A percentile compares a stretch with the other conserved stretches of the same genome.
phyloP scores from a whole-genome alignment of 2,797 vertebrate species.

The Lerista edwardsae region DNA sequence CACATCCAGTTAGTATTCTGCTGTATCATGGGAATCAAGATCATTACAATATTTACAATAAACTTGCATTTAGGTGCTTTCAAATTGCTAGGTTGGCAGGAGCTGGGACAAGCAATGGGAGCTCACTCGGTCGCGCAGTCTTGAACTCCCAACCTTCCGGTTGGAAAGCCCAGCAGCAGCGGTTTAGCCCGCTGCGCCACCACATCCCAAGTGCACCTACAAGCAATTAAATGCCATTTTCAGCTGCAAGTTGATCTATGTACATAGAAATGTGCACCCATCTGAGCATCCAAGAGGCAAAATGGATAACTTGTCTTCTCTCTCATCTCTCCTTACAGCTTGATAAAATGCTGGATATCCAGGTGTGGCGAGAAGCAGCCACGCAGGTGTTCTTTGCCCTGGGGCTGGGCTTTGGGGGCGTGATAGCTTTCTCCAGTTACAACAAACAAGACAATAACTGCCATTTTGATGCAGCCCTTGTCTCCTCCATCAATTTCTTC shows the following conservation, averaged over 20 bases:
- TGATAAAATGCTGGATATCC: conserved; percentile 96
- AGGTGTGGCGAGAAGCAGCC: conserved; percentile 95
- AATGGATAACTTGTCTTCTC: not conserved
- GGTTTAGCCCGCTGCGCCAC: too few species aligned
- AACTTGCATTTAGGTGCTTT: too few species aligned
- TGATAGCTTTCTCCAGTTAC: conserved; percentile 98
- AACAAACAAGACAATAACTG: conserved; percentile 98
- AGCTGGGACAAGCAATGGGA: too few species aligned
- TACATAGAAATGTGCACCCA: not conserved
- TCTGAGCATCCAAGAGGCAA: not conserved
- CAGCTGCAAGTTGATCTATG: not conserved
- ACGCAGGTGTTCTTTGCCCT: conserved; percentile 96
- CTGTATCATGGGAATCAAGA: not conserved
- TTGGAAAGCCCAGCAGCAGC: too few species aligned
- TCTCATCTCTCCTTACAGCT: conserved; percentile 74
- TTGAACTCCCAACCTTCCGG: too few species aligned
- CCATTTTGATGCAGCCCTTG: conserved; percentile 92
- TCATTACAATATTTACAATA: too few species aligned
- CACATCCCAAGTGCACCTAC: not conserved
- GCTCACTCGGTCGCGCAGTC: too few species aligned
- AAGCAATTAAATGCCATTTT: not conserved
- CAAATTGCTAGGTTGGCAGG: too few species aligned
- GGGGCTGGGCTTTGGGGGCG: conserved; percentile 93
- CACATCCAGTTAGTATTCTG: not conserved
- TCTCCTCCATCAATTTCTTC: conserved; percentile 95